Evolutionary conservation across 2,797 vertebrate species (phyloP).

Genomic region (Catamblyrhynchus diadema): DNA sequence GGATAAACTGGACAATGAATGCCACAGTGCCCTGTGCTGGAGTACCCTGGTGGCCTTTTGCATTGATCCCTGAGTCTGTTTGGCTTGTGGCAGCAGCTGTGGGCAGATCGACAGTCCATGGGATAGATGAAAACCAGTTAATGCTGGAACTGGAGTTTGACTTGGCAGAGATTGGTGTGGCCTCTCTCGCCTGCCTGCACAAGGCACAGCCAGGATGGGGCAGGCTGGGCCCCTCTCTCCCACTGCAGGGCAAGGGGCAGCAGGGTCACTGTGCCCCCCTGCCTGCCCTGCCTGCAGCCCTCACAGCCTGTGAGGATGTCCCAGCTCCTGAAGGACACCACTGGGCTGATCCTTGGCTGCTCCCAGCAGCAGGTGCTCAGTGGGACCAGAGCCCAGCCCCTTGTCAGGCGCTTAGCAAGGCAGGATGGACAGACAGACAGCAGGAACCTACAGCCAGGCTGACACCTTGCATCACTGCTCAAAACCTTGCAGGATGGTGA

Average conservation of each 20-base stretch:
- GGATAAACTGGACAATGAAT: not conserved
- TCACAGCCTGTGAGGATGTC: not conserved
- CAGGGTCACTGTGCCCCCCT: not conserved
- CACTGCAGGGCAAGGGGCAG: not conserved
- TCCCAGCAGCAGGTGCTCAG: not conserved
- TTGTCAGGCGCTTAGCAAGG: not conserved
- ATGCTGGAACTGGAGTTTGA: not conserved
- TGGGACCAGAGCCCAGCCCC: not conserved
- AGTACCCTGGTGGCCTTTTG: not conserved
- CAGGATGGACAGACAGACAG: not conserved
- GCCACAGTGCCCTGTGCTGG: accelerated
- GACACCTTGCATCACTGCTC: not conserved
- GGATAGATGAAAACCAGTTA: too few relatives aligned
- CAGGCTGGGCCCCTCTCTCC: not conserved
- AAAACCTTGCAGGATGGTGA: not conserved
- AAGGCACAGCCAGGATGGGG: not conserved
- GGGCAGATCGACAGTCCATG: not conserved
- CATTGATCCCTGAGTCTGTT: not conserved
- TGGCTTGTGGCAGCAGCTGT: not conserved
- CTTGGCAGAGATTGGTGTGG: not conserved
- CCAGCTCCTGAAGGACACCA: not conserved
- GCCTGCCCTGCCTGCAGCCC: not conserved
- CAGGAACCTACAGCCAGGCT: not conserved
- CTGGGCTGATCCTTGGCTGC: accelerated
- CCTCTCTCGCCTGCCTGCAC: not conserved